These are phyloP conservation scores for Cyclura pinguis DNA, from an alignment of 2,797 vertebrate species.

Conservation along the genomic window DNA sequence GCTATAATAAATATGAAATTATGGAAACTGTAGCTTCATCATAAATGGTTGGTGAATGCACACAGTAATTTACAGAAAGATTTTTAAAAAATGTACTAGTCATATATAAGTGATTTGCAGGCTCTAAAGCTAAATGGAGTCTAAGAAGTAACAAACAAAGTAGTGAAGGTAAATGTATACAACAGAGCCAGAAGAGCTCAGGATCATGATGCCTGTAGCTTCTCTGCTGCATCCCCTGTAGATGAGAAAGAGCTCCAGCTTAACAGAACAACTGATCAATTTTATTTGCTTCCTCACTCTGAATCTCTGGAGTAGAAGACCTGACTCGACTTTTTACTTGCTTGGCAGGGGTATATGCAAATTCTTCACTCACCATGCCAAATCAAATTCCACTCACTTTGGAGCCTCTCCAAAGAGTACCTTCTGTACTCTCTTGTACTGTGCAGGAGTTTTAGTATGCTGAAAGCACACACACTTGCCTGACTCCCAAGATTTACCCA, in stretches of 20 bases:
- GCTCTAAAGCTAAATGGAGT: not conserved
- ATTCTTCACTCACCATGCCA: not conserved
- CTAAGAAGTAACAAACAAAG: constrained; percentile 16
- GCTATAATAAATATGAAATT: too few relatives aligned
- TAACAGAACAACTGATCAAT: not conserved
- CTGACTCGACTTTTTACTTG: not conserved
- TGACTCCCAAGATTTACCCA: not conserved
- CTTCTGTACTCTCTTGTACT: not conserved
- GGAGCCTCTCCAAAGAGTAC: not conserved
- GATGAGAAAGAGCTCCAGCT: not conserved
- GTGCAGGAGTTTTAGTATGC: not conserved
- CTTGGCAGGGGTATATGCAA: not conserved
- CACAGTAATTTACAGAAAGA: not conserved
- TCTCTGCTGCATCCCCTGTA: accelerated
- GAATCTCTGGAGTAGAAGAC: not conserved
- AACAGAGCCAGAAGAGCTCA: constrained; percentile 3
- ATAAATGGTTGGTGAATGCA: not conserved
- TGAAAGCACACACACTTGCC: not conserved
- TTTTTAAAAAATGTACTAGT: not conserved
- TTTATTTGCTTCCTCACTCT: constrained; percentile 7
- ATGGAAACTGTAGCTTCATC: not conserved
- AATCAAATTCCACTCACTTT: not conserved
- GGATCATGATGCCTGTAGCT: not conserved
- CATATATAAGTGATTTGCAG: not conserved
- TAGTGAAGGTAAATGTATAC: not conserved